Percentiles rank a stretch among this genome's conserved stretches.
phyloP scores from a whole-genome alignment of 2,888 invertebrate species.

The Steinernema hermaphroditum region DNA sequence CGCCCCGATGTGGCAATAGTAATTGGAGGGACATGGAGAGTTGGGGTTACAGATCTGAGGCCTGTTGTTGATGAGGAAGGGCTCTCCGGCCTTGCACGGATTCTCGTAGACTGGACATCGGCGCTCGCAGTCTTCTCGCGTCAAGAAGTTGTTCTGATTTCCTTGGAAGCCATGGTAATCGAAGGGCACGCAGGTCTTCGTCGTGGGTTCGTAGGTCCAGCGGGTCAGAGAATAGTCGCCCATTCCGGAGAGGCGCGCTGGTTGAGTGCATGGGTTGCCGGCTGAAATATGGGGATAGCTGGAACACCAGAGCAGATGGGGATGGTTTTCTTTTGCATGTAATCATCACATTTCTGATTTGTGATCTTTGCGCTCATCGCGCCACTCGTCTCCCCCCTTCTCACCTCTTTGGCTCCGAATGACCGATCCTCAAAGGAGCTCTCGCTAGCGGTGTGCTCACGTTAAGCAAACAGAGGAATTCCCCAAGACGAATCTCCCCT shows the following conservation, averaged over 20 bases:
- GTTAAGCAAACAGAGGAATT: conserved; percentile 14
- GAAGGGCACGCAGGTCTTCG: conserved; percentile 48
- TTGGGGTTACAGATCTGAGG: conserved; percentile 33
- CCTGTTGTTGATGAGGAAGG: conserved; percentile 42
- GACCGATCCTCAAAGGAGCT: conserved; percentile 15
- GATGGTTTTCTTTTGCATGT: too few species aligned
- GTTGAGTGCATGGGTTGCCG: conserved; percentile 56
- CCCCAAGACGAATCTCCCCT: background rate
- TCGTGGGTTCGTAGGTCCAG: conserved; percentile 56
- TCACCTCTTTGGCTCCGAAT: background rate
- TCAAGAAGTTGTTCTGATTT: conserved; percentile 58
- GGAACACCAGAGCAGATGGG: background rate
- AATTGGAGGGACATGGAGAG: conserved; percentile 48
- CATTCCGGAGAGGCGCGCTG: conserved; percentile 51
- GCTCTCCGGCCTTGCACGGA: conserved; percentile 58
- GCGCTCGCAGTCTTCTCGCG: conserved; percentile 51
- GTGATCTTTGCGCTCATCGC: too few species aligned
- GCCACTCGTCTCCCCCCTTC: background rate
- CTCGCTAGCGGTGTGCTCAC: background rate
- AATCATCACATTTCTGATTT: too few species aligned
- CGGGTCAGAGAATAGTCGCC: conserved; percentile 53
- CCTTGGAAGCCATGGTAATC: conserved; percentile 56
- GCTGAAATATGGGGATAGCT: conserved; percentile 44
- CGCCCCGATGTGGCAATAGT: conserved; percentile 62
- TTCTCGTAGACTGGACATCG: conserved; percentile 59